phyloP scores from a whole-genome alignment of 2,113 vertebrate genomes.

The Halichoeres trimaculatus region DNA sequence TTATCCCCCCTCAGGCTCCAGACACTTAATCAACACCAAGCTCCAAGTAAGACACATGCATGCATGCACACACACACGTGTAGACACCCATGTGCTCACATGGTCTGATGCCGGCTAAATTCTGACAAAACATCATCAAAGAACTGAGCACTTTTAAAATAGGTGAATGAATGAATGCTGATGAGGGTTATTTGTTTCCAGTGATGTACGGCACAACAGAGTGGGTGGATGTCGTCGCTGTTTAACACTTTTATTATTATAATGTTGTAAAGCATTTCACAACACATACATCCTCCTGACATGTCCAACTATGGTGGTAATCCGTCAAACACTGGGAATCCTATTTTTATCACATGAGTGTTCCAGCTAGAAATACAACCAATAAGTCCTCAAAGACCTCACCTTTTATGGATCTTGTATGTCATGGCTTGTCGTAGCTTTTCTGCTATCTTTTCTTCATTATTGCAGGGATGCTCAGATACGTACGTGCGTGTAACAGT shows the following conservation, averaged over 20 bases:
- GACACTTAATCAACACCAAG: slow-evolving; percentile 82
- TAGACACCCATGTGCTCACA: slow-evolving; percentile 24
- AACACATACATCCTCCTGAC: slow-evolving; percentile 72
- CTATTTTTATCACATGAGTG: slow-evolving; percentile 44
- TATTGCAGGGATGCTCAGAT: neutral
- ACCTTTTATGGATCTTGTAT: slow-evolving; percentile 20
- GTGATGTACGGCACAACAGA: slow-evolving; percentile 72
- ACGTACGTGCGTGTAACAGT: slow-evolving; percentile 4
- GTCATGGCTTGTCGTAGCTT: neutral
- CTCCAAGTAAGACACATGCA: slow-evolving; percentile 69
- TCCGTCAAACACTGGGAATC: slow-evolving; percentile 65
- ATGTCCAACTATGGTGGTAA: slow-evolving; percentile 45
- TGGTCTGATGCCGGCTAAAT: slow-evolving; percentile 44
- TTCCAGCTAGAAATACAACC: slow-evolving; percentile 31
- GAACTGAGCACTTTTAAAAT: slow-evolving; percentile 58
- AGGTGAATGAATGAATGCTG: slow-evolving; percentile 75
- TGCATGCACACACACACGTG: slow-evolving; percentile 28
- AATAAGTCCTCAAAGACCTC: slow-evolving; percentile 26
- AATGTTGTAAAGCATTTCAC: slow-evolving; percentile 71
- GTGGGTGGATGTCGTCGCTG: slow-evolving; percentile 67
- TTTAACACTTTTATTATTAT: slow-evolving; percentile 76
- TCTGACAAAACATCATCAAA: slow-evolving; percentile 69
- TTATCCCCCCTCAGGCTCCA: slow-evolving; percentile 81
- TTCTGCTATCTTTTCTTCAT: neutral
- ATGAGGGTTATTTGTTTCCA: slow-evolving; percentile 79